Base-by-base conservation (phyloP, 2,113 vertebrate genomes). In the Colaptes auratus region DNA sequence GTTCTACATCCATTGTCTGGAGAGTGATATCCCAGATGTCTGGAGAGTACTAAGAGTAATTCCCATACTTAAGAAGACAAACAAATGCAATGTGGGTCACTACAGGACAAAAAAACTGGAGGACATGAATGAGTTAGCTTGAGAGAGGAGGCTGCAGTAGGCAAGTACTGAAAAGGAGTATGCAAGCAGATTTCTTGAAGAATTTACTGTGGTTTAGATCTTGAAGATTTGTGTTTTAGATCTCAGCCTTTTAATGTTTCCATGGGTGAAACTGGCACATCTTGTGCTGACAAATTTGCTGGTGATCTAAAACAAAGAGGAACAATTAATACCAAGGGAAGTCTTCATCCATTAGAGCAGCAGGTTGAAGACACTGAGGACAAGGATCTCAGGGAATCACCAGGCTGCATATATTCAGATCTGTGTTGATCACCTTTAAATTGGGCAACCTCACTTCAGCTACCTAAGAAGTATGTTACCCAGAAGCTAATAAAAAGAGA, bases 311-410 rank as follows among this genome's bases (percentile, higher is more conserved):
- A 72, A 52, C 0, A 1, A 39, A 39, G 16, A 56, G 24, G 7
- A 24, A 71, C 9, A 15, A 6, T 20, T 72, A 53, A 52, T 63
- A 58, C 4, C 0, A 0, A 71, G 24, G 9, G 4, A 7, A 15
- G 44, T 50, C 30, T 75, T 71, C 18, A 48, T 12, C 10, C 19
- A 46, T 91, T 67, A 56, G 2, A 52, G 31, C 15, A 72, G 27
- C 25, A 61, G 3, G 33, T 14, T 33, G 39, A 75, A 84, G 28
- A 56, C 23, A 25, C 20, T 58, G 72, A 78, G 10, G 8, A 25
- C 19, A 50, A 70, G 7, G 15, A 70, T 53, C 42, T 24, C 36
- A 69, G 36, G 9, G 24, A 88, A 48, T 3, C 6, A 28, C 16
- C 12, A 36, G 15, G 25, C 80, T 25, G 5, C 19, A 4, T 14